Evolutionary conservation across 2,888 invertebrate genomes (phyloP).

Genomic region (Trichogramma dendrolimi): DNA sequence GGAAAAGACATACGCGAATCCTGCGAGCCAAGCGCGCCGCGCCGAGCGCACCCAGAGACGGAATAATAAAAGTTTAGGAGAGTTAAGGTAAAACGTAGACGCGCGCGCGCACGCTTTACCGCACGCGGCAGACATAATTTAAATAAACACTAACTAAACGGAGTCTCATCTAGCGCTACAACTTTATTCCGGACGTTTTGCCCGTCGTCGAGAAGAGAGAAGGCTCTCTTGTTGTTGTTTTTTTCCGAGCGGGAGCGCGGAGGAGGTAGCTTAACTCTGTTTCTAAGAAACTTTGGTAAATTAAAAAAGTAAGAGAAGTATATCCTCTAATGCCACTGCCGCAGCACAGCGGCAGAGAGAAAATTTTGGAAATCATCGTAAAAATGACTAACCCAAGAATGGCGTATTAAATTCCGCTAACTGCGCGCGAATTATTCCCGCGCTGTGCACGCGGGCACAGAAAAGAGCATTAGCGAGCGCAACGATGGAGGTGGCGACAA

Average conservation of each 20-base stretch:
- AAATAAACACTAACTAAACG: constrained; percentile 36
- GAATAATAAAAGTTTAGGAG: constrained; percentile 36
- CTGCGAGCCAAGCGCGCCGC: constrained; percentile 22
- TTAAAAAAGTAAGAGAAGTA: too few species aligned
- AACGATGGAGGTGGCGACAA: constrained; percentile 1
- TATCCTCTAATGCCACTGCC: too few species aligned
- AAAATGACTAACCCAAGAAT: too few species aligned
- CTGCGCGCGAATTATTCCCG: neutral
- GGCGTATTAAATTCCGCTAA: too few species aligned
- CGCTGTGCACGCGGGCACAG: neutral
- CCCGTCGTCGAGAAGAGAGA: too few species aligned
- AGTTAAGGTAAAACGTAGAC: neutral
- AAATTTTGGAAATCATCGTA: too few species aligned
- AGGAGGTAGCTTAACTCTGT: too few species aligned
- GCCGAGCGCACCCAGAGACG: constrained; percentile 26
- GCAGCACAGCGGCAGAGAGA: too few species aligned
- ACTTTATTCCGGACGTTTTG: constrained; percentile 25
- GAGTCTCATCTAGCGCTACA: constrained; percentile 25
- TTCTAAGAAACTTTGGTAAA: too few species aligned
- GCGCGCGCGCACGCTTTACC: neutral
- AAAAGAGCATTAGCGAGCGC: too few species aligned
- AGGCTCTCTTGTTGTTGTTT: too few species aligned
- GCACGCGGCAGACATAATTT: constrained; percentile 30
- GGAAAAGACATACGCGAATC: constrained; percentile 15
- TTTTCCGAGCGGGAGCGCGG: too few species aligned